Evolutionary conservation across 2,797 vertebrate genomes (phyloP).

Genomic region (Myotis daubentonii): DNA sequence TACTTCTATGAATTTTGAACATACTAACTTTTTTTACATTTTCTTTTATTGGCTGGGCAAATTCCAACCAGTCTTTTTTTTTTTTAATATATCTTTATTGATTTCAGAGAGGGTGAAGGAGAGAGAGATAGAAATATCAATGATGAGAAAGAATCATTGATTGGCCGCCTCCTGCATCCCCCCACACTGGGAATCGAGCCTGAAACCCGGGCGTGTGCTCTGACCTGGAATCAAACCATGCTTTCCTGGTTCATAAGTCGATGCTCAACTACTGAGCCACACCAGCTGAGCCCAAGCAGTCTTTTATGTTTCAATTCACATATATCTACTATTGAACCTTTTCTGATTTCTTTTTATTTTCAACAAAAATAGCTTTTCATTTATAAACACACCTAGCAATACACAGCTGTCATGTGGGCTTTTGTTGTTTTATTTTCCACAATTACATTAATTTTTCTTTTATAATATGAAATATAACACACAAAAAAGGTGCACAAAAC

Average conservation of each 20-base stretch:
- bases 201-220: too few relatives aligned
- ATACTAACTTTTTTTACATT: background rate
- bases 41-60: background rate
- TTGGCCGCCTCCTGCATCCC: too few relatives aligned
- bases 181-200: too few relatives aligned
- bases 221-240: too few relatives aligned
- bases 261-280: too few relatives aligned
- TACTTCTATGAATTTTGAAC: background rate
- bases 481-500: background rate
- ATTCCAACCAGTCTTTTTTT: background rate
- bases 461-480: background rate
- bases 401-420: background rate
- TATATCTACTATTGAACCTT: background rate
- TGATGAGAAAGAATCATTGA: too few relatives aligned
- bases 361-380: conserved; percentile 35
- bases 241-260: too few relatives aligned
- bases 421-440: background rate
- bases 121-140: too few relatives aligned
- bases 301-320: background rate
- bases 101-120: too few relatives aligned
- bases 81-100: background rate
- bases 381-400: background rate
- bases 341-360: conserved; percentile 28
- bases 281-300: background rate
- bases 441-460: conserved; percentile 17